Conservation (phyloP, 2,113 vertebrate genomes). For the Saiga tatarica region DNA sequence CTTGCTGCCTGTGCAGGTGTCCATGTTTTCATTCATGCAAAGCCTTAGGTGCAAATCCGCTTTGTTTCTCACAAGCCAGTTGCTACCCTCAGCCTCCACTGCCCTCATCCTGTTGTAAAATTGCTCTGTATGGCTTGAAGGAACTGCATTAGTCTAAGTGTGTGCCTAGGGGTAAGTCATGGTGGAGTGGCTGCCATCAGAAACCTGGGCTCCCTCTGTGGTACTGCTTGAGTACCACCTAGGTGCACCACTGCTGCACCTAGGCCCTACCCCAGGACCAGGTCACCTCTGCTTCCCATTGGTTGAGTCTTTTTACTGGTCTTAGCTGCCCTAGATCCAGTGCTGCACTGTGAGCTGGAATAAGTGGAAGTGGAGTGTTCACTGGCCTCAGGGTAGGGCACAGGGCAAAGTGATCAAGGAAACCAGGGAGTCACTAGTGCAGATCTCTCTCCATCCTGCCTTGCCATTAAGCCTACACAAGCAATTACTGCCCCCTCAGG, state of each 20-base stretch:
- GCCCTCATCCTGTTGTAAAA: background rate
- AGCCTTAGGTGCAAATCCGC: background rate
- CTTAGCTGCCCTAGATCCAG: background rate
- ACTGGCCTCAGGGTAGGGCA: background rate
- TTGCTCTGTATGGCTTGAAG: background rate
- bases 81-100: background rate
- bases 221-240: background rate
- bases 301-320: background rate
- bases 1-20: background rate
- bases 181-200: background rate
- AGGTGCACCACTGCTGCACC: fast-evolving
- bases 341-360: background rate
- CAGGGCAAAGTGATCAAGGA: background rate
- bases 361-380: background rate
- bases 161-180: background rate
- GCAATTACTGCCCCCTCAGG: background rate
- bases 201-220: background rate
- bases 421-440: background rate
- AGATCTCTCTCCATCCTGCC: background rate
- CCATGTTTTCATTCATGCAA: background rate
- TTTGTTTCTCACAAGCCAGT: background rate
- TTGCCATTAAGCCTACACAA: background rate
- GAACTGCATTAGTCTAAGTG: background rate
- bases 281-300: background rate
- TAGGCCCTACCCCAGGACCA: background rate